Evolutionary conservation across 2,888 invertebrate species (phyloP).

Genomic region (Drosophila infuscata): DNA sequence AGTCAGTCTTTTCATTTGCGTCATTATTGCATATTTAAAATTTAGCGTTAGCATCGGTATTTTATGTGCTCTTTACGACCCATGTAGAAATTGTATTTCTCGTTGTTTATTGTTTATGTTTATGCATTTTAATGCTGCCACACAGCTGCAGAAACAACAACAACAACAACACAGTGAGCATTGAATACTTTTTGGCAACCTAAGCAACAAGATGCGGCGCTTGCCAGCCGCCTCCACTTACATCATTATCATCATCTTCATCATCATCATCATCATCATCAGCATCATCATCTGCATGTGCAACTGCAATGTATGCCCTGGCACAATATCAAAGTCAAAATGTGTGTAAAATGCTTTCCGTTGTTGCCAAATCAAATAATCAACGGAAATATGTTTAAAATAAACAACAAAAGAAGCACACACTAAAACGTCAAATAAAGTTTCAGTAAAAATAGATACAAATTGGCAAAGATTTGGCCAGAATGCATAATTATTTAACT

Average conservation of each 20-base stretch:
- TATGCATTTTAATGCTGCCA: constrained; percentile 68
- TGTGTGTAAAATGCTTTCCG: constrained; percentile 58
- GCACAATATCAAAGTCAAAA: constrained; percentile 72
- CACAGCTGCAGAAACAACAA: constrained; percentile 24
- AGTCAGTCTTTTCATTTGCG: constrained; percentile 33
- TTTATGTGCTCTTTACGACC: constrained; percentile 51
- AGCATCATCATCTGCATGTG: constrained; percentile 7
- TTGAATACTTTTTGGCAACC: constrained; percentile 58
- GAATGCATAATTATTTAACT: constrained; percentile 5
- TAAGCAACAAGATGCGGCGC: constrained; percentile 40
- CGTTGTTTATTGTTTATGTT: constrained; percentile 63
- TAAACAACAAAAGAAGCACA: constrained; percentile 2
- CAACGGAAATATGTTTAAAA: constrained; percentile 47
- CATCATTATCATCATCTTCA: constrained; percentile 17
- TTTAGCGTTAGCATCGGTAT: constrained; percentile 26
- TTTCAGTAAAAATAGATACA: neutral
- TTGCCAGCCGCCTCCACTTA: constrained; percentile 51
- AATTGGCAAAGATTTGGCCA: constrained; percentile 25
- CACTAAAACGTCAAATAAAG: neutral
- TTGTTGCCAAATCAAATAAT: constrained; percentile 72
- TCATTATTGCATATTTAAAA: constrained; percentile 49
- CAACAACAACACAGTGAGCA: neutral
- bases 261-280: neutral
- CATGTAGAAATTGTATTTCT: constrained; percentile 36
- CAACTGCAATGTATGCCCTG: constrained; percentile 40